Conservation (phyloP, 2,888 invertebrate genomes). For the Melanotus villosus region DNA sequence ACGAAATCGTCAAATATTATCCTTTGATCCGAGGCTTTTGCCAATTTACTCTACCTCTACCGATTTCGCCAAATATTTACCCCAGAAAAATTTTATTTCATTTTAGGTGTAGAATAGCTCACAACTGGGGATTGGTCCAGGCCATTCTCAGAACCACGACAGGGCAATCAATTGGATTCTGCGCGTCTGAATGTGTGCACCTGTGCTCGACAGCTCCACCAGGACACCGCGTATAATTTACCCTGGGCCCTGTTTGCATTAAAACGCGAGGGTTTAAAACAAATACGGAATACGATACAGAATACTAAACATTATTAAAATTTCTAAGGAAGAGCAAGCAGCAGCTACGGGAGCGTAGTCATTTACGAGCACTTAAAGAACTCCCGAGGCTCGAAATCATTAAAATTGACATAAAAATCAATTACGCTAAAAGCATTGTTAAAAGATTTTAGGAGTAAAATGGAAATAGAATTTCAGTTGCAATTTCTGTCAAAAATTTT, state of each 20-base stretch:
- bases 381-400: neutral
- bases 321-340: neutral
- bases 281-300: neutral
- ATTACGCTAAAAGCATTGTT: constrained; percentile 18
- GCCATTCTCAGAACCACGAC: constrained; percentile 31
- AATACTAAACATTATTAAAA: neutral
- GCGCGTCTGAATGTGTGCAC: constrained; percentile 47
- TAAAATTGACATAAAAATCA: constrained; percentile 25
- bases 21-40: constrained; percentile 24
- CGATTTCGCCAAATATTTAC: constrained; percentile 41
- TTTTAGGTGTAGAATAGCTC: constrained; percentile 32
- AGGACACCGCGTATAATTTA: constrained; percentile 33
- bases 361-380: neutral
- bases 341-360: neutral
- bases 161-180: constrained; percentile 56
- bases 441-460: constrained; percentile 8
- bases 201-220: constrained; percentile 34
- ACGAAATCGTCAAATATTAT: constrained; percentile 31
- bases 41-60: constrained; percentile 19
- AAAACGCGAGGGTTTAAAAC: constrained; percentile 1
- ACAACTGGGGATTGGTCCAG: constrained; percentile 43
- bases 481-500: neutral
- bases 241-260: constrained; percentile 2
- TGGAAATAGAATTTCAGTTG: constrained; percentile 2
- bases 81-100: constrained; percentile 34